Percentiles rank a stretch among this genome's conserved stretches.
Evolutionary conservation across 2,888 invertebrate genomes (phyloP).

Genomic region (Phlogophora meticulosa): DNA sequence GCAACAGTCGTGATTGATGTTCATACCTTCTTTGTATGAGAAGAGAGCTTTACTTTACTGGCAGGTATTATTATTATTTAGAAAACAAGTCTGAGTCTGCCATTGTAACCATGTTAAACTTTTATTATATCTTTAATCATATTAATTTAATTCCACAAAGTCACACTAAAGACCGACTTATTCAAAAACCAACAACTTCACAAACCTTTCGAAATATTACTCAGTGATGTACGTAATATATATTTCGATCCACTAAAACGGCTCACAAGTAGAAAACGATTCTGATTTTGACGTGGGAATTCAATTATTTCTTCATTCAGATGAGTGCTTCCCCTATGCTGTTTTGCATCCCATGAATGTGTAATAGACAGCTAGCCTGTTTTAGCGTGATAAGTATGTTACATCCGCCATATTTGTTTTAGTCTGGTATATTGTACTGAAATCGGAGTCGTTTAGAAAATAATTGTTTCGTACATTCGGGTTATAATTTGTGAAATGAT

Average conservation of each 20-base stretch:
- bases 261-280: slow-evolving; percentile 39
- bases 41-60: too few relatives aligned
- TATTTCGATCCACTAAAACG: slow-evolving; percentile 17
- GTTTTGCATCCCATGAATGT: slow-evolving; percentile 60
- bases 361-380: slow-evolving; percentile 47
- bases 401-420: slow-evolving; percentile 48
- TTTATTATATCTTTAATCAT: too few relatives aligned
- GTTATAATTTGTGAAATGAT: slow-evolving; percentile 13
- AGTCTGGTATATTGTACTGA: slow-evolving; percentile 31
- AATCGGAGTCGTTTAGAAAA: slow-evolving; percentile 28
- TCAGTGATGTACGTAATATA: not conserved
- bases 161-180: too few relatives aligned
- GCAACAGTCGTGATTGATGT: too few relatives aligned
- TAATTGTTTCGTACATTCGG: not conserved
- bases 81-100: too few relatives aligned
- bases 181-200: slow-evolving; percentile 7
- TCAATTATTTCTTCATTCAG: slow-evolving; percentile 65
- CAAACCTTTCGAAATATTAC: slow-evolving; percentile 4
- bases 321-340: slow-evolving; percentile 56
- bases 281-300: slow-evolving; percentile 62
- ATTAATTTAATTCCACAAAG: not conserved
- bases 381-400: slow-evolving; percentile 54
- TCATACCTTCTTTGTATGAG: too few relatives aligned
- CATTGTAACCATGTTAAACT: too few relatives aligned
- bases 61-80: too few relatives aligned